Base-by-base conservation (phyloP, 2,113 vertebrate species). In the Elanus axillaris region DNA sequence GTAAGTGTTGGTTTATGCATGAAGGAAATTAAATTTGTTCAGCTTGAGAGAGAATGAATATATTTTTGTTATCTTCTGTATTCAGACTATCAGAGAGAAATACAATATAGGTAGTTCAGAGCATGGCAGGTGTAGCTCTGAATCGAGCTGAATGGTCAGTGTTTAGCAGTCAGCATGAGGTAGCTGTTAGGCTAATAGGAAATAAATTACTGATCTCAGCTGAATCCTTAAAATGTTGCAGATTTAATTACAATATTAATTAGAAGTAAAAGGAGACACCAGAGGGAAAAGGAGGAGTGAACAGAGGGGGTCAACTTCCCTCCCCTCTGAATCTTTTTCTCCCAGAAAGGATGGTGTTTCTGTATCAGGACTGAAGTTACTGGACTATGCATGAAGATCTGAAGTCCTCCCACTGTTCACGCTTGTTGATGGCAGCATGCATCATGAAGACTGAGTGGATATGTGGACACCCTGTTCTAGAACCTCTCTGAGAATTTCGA, bases 11-110 rank as follows among this genome's bases (percentile, higher is more conserved):
- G 13, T 14, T 87, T 96, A 72, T 48, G 42, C 86, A 50, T 38
- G 42, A 75, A 77, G 68, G 64, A 96, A 91, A 86, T 86, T 36
- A 83, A 71, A 63, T 84, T 75, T 86, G 19, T 66, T 84, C 73
- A 78, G 48, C 10, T 60, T 21, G 47, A 72, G 76, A 83, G 60
- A 48, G 31, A 72, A 60, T 45, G 8, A 75, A 64, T 69, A 36
- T 67, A 27, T 55, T 62, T 69, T 90, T 71, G 50, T 72, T 6
- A 36, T 64, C 36, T 72, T 72, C 60, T 75, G 9, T 19, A 3
- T 71, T 74, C 7, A n/a, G 38, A 38, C n/a, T 62, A 2, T 84
- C 36, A 36, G 38, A 87, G 40, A 42, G 45, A 64, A 82, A 79
- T 48, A n/a, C 32, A 87, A 20, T 7, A 25, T 27, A 48, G 53